These are phyloP conservation scores for Epizoanthus fatuus DNA, from an alignment of 92 coral and sea anemone species.

Conservation along the genomic window DNA sequence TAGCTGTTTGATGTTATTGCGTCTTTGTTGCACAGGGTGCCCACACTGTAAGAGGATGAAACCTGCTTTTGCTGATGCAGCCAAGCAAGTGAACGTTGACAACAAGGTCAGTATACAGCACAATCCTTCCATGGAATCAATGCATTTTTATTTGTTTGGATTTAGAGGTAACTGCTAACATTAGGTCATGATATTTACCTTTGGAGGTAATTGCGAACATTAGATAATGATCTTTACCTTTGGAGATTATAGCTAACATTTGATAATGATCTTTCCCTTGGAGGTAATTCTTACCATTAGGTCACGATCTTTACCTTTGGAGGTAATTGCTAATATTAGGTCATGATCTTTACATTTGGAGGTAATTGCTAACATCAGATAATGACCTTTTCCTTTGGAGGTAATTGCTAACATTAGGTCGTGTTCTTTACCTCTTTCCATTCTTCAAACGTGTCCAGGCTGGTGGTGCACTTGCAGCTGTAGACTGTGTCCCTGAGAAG, in stretches of 20 bases:
- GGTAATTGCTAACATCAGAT: no score
- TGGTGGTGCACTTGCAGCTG: constrained; percentile 95
- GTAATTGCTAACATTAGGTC: neutral
- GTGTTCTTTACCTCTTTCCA: neutral
- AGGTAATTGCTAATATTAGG: no score
- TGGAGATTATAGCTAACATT: no score
- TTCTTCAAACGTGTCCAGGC: constrained; percentile 42
- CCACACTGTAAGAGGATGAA: constrained; percentile 95
- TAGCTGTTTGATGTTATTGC: neutral
- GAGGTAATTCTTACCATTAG: neutral
- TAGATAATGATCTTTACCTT: no score
- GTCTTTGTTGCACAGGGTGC: constrained; percentile 80
- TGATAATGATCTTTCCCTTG: no score
- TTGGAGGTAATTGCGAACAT: no score
- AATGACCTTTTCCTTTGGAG: neutral
- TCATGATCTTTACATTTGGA: no score
- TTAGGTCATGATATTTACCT: no score
- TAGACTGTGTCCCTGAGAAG: constrained; percentile 81
- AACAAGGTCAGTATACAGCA: constrained; percentile 52
- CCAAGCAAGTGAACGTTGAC: constrained; percentile 80
- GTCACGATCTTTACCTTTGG: neutral
- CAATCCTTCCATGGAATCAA: no score
- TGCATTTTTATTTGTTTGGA: no score
- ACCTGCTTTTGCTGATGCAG: constrained; percentile 91
- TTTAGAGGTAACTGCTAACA: no score